Base-by-base conservation (phyloP, 1,140 invertebrate species). In the Sinella curviseta region DNA sequence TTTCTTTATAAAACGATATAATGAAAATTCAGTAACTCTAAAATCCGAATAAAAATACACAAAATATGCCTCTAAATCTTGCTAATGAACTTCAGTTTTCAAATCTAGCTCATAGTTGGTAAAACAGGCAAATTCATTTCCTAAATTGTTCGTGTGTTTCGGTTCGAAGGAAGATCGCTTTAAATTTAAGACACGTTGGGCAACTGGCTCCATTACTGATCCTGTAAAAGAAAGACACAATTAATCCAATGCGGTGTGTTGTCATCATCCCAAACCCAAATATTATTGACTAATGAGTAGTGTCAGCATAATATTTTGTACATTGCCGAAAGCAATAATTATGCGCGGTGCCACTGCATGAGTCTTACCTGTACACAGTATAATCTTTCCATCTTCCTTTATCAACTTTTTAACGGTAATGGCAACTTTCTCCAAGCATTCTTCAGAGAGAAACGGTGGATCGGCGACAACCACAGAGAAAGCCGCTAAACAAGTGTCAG, bases 111-210 rank as follows among this genome's bases (percentile, higher is more conserved):
- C 87, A 88, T 94, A 97, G 89, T 97, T 97, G 30, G 93, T 90
- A 88, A 92, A 98, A 89, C 95, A 96, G 55, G 89, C 91, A 88
- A 98, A 98, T 87, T 96, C 94, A 89, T 98, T 98, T 0, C 93
- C 94, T 84, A 98, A 90, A 88, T 96, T 96, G 84, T 94, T 95
- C 83, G 90, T 90, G 88, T 98, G 96, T 76, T 90, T 88, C 1
- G 96, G 96, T 85, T 89, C 85, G 87, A 97, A 97, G 24, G 86
- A 85, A 82, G 91, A 93, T 85, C 90, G 89, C 74, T 90, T 90
- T 1, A 94, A 85, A 77, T 90, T 85, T 31, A 97, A 86, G n/a
- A 93, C 84, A 81, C 88, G 89, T 20, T 89, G 84, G 0, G 92
- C 92, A 82, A 92, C 86, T 17, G 93, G 89, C 82, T 91, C 90